Percentiles rank a stretch among this genome's conserved stretches.
phyloP scores from a whole-genome alignment of 2,113 vertebrate genomes.

The Peromyscus californicus region DNA sequence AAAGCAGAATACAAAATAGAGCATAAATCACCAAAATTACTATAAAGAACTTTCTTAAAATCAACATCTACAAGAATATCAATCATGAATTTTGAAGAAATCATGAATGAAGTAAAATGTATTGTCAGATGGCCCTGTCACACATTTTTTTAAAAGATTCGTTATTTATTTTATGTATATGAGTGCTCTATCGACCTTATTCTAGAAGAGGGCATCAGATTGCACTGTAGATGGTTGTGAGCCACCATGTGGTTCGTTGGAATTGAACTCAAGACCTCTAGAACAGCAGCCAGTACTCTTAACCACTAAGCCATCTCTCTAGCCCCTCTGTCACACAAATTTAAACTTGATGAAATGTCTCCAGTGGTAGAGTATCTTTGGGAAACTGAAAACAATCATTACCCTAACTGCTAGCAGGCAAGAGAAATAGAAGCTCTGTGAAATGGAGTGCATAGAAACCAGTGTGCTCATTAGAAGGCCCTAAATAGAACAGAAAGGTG shows the following conservation, averaged over 20 bases:
- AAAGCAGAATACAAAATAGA: slow-evolving; percentile 72
- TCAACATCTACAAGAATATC: background rate
- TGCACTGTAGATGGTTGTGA: too few species aligned
- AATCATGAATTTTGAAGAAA: slow-evolving; percentile 11
- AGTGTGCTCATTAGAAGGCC: slow-evolving; percentile 1
- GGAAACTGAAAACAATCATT: slow-evolving; percentile 62
- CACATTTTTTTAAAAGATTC: background rate
- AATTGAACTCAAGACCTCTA: too few species aligned
- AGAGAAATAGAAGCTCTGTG: background rate
- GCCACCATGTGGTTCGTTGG: too few species aligned
- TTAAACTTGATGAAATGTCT: slow-evolving; percentile 52
- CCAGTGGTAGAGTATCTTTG: slow-evolving; percentile 43
- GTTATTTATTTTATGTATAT: too few species aligned
- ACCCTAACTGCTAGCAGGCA: background rate
- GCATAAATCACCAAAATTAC: slow-evolving; percentile 67
- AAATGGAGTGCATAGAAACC: background rate
- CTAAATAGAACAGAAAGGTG: background rate
- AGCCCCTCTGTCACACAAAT: background rate
- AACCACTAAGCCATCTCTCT: too few species aligned
- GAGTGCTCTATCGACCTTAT: too few species aligned
- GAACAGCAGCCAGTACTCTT: too few species aligned
- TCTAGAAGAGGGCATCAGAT: too few species aligned
- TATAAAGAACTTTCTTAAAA: slow-evolving; percentile 63
- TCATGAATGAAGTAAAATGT: slow-evolving; percentile 63
- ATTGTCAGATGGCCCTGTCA: background rate